Evolutionary conservation across 2,888 invertebrate species (phyloP), one percentile per base, ranked within the genome.

Genomic region (Pinctada fucata): DNA sequence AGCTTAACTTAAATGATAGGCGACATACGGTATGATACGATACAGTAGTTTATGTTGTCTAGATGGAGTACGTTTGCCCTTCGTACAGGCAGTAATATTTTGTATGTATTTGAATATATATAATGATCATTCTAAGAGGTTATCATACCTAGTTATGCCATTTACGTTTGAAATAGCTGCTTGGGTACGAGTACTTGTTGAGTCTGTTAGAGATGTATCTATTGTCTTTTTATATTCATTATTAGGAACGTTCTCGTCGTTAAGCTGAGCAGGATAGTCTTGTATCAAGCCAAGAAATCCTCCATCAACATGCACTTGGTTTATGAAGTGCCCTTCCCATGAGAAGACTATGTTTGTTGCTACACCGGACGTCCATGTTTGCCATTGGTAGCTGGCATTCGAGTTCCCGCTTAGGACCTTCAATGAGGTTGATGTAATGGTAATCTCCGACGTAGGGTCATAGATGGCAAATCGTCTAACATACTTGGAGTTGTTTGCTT

Each of bases 401-500:
- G 48, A 5, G 13, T 71, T 69, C 0, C 86, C 86, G 2, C 84
- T 81, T 4, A 82, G 67, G 0, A 83, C 75, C 69, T 72, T 78
- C 2, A 88, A 70, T 48, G 63, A 31, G 2, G 72, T 10, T 4
- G 79, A 73, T 13, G 58, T 72, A 0, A 71, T 49, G 58, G 80
- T 81, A 3, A 85, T 1, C 2, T 77, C 72, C 3, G 87, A 85
- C 1, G 6, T 52, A 3, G 80, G 80, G 64, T 87, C 87, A 47
- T 83, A 87, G 10, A 88, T 72, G 2, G 78, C 82, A 64, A 86
- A 72, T 6, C 85, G 79, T n/a, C 86, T 70, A 13, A 71, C 70
- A 51, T 81, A 82, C 47, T 74, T 78, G 6, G 86, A 85, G 76
- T 88, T 88, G 78, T 88, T 88, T 63, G 88, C 84, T 6, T 67